Evolutionary conservation across 2,888 invertebrate species (phyloP), one percentile per base, ranked within the genome.

Genomic region (Myopa testacea): DNA sequence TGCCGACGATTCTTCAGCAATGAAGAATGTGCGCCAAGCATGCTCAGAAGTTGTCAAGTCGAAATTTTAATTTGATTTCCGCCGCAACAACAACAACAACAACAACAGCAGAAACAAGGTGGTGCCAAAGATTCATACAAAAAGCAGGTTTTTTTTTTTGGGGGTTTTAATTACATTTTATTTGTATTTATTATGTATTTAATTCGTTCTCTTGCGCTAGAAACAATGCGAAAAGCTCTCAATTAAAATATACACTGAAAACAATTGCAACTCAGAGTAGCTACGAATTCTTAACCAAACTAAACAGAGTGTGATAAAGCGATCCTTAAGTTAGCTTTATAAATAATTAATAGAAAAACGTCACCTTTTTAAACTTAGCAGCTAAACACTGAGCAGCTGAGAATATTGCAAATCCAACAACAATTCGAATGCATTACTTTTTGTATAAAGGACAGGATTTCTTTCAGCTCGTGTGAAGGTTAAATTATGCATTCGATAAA

Each of bases 401-500:
- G 86, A 86, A 86, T 85, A 86, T 86, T 86, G 84, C 84, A 68
- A 82, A 84, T 10, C 1, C 45, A 10, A 45, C 6, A 45, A 10
- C 7, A 45, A 45, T 3, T 45, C 6, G 55, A 55, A n/a, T 55
- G n/a, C 55, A 50, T 50, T 55, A 34, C 37, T 63, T 26, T 34
- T 40, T 4, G 40, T 67, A 65, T 34, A 65, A 6, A 14, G 37
- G 12, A 16, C 14, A n/a, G 7, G 16, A 38, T 65, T 14, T 12
- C 14, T 38, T 38, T 16, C 62, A 26, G 2, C 26, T 63, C 34
- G 34, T 19, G 34, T 50, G 55, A 60, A 72, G 19, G n/a, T 55
- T 19, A 52, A 69, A 52, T 19, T 52, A 55, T 37, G 26, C 70
- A 37, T 55, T 55, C 52, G 12, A 26, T 67, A 14, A 37, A 52